A percentile compares a stretch with the other conserved stretches of the same genome.
Conservation (phyloP, 2,888 invertebrate genomes). For the Drosophila paramelanica region DNA sequence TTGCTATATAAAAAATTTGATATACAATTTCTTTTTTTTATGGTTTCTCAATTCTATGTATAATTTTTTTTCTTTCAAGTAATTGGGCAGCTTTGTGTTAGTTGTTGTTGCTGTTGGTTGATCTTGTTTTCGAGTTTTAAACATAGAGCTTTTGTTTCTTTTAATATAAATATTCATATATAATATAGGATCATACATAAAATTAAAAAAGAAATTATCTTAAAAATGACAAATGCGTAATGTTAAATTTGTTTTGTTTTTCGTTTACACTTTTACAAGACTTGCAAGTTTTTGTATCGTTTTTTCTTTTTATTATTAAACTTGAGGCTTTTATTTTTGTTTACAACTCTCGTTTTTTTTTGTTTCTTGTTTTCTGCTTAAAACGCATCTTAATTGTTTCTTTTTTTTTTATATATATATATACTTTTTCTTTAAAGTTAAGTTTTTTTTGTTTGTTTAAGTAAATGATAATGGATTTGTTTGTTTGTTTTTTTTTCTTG, state of each 20-base stretch:
- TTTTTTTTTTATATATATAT: slow-evolving; percentile 59
- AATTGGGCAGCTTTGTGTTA: slow-evolving; percentile 49
- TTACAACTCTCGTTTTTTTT: slow-evolving; percentile 49
- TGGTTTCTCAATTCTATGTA: slow-evolving; percentile 23
- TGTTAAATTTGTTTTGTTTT: slow-evolving; percentile 27
- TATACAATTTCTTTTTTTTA: slow-evolving; percentile 13
- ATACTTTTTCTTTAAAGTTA: slow-evolving; percentile 70
- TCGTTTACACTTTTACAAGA: slow-evolving; percentile 54
- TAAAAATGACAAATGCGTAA: slow-evolving; percentile 59
- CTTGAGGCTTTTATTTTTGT: slow-evolving; percentile 63
- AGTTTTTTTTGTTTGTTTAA: slow-evolving; percentile 61
- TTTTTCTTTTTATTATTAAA: slow-evolving; percentile 56
- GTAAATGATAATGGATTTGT: slow-evolving; percentile 76
- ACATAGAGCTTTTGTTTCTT: slow-evolving; percentile 47
- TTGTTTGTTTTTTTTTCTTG: slow-evolving; percentile 40
- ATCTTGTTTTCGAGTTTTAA: slow-evolving; percentile 44
- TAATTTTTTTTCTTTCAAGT: slow-evolving; percentile 11
- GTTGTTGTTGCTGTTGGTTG: slow-evolving; percentile 19
- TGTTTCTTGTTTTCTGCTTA: slow-evolving; percentile 53
- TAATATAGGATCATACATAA: slow-evolving; percentile 71
- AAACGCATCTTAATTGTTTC: slow-evolving; percentile 68
- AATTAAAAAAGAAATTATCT: slow-evolving; percentile 63
- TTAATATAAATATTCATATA: slow-evolving; percentile 73
- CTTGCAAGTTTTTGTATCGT: slow-evolving; percentile 40
- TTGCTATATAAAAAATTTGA: slow-evolving; percentile 37